Conservation (phyloP, 2,113 vertebrate species). For the Monopterus albus region DNA sequence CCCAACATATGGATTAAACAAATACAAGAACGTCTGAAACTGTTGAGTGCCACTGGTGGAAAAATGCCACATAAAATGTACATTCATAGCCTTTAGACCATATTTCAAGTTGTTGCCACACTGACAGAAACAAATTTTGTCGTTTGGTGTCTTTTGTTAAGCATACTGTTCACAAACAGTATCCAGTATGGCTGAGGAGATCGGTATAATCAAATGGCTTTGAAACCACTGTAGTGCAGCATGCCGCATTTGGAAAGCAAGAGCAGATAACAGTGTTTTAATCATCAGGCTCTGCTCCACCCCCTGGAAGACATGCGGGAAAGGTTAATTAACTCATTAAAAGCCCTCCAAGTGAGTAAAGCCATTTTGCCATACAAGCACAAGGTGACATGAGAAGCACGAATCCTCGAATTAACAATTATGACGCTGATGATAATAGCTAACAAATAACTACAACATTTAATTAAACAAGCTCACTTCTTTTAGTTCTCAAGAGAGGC, state of each 20-base stretch:
- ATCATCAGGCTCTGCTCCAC: slow-evolving; percentile 56
- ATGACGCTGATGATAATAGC: slow-evolving; percentile 22
- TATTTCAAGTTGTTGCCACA: slow-evolving; percentile 24
- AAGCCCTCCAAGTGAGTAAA: slow-evolving; percentile 64
- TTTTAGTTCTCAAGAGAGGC: background rate
- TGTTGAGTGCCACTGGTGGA: background rate
- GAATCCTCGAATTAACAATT: slow-evolving; percentile 20
- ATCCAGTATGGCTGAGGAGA: slow-evolving; percentile 63
- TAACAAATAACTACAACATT: slow-evolving; percentile 26
- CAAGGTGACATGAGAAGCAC: slow-evolving; percentile 4
- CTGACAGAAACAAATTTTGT: slow-evolving; percentile 22
- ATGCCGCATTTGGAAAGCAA: slow-evolving; percentile 54
- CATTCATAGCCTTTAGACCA: slow-evolving; percentile 53
- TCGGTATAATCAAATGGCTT: slow-evolving; percentile 67
- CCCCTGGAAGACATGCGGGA: slow-evolving; percentile 73
- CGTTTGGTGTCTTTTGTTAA: slow-evolving; percentile 12
- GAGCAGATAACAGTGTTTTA: slow-evolving; percentile 47
- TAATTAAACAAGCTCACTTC: slow-evolving; percentile 7
- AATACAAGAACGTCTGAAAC: slow-evolving; percentile 40
- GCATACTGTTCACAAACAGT: slow-evolving; percentile 28
- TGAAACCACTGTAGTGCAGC: slow-evolving; percentile 54
- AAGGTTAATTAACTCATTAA: slow-evolving; percentile 71
- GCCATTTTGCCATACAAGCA: slow-evolving; percentile 44
- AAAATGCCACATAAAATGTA: slow-evolving; percentile 27
- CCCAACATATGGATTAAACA: slow-evolving; percentile 29